Evolutionary conservation across 1,140 invertebrate species (phyloP).

Genomic region (Eriocheir sinensis): DNA sequence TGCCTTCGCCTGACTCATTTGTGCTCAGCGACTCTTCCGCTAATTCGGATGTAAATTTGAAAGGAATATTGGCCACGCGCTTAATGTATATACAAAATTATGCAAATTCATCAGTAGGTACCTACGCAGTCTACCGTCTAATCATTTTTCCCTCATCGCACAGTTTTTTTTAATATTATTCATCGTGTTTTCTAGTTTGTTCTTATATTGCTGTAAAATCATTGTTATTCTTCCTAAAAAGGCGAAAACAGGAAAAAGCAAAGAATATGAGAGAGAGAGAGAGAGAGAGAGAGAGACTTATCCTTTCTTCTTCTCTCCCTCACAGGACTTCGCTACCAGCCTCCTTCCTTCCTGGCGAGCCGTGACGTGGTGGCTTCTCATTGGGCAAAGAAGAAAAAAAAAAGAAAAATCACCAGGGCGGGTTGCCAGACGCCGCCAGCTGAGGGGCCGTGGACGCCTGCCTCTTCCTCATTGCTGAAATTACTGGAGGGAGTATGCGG

Average conservation of each 20-base stretch:
- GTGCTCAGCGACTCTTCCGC: background rate
- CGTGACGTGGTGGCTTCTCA: conserved; percentile 33
- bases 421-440: conserved; percentile 4
- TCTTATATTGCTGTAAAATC: background rate
- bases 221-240: no score
- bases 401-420: background rate
- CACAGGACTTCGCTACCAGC: background rate
- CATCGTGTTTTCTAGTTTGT: background rate
- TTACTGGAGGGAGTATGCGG: background rate
- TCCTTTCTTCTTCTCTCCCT: background rate
- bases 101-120: conserved; percentile 35
- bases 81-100: conserved; percentile 41
- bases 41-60: conserved; percentile 48
- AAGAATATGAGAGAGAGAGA: conserved; percentile 29
- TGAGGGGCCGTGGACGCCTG: background rate
- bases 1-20: background rate
- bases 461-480: conserved; percentile 2
- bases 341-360: background rate
- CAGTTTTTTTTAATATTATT: background rate
- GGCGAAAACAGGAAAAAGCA: background rate
- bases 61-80: conserved; percentile 3
- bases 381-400: conserved; percentile 18
- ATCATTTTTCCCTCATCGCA: background rate
- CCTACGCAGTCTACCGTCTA: background rate
- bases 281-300: conserved; percentile 14